Base-by-base conservation (phyloP, 23 tunicate genomes). In the Trididemnum clinides region DNA sequence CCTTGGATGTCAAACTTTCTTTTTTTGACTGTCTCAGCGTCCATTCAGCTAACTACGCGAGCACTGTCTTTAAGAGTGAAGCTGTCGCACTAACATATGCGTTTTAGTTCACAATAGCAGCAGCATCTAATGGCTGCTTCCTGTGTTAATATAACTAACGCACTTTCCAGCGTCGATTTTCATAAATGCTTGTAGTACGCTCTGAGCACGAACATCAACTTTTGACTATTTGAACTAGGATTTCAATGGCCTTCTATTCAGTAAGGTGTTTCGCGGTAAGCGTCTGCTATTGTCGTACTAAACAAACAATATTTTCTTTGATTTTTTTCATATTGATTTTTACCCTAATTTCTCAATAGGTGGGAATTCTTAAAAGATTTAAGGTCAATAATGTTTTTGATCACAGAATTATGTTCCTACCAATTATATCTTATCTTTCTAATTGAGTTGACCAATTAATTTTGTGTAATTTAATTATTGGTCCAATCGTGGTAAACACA, bases 51-150 rank as follows among this genome's bases (percentile, higher is more conserved):
- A 4, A 66, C 75, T 66, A 23, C 7, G 21, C 5, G 21, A 66
- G 75, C 10, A 66, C 19, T 66, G 75, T 2, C 10, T 59, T 59
- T 15, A 25, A 4, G 25, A 10, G 66, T 44, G 54, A 44, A 22
- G 10, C 54, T 62, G 5, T 5, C 27, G 6, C 3, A 69, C 80
- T 73, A 73, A 7, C 75, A 73, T 39, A 73, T 73, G 57, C 22
- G 80, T 5, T 2, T 73, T 26, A 73, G 57, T 2, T 22, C 80
- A 38, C 54, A 73, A 28, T 73, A 36, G 28, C 5, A n/a, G 54
- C 69, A 28, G 80, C 80, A 73, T 73, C 80, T 73, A 37, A 36
- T 66, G 31, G 29, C 80, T 37, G 80, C 80, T 73, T 73, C 80
- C 80, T 73, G 80, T 73, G 57, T 73, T 26, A 73, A 7, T 2